Evolutionary conservation across 2,797 vertebrate genomes (phyloP), one percentile per base, ranked within the genome.

Genomic region (Parotocinclus haroldoi): DNA sequence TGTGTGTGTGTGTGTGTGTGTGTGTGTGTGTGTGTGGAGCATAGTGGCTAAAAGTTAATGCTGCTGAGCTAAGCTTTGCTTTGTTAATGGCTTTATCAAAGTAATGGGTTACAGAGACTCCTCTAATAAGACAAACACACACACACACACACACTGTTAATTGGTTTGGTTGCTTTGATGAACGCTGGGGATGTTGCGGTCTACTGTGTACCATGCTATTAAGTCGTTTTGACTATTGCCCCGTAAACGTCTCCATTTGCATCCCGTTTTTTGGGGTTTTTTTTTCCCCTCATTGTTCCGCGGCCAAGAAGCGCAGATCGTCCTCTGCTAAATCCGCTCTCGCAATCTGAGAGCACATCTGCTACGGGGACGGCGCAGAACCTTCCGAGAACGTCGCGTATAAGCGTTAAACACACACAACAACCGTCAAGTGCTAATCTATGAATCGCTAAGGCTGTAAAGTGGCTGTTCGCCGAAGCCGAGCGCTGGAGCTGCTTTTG

Each of bases 31-130:
- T 45, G 66, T 65, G 61, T 57, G 85, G 86, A 87, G 85, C 88
- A 84, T 73, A 86, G 84, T 80, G 86, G 87, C 84, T 81, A 88
- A 88, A 86, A 87, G 87, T 88, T 89, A 83, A 88, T 77, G 52
- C 40, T 69, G 59, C 60, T 69, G 48, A 48, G 44, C 45, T 62
- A 55, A 58, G 63, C 66, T 63, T 57, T 69, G 80, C 75, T 69
- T 48, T 49, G 46, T 61, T 76, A 68, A 80, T 72, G 64, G 80
- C 72, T 82, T 75, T 54, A 57, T 52, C 50, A 57, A 66, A 74
- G 70, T 87, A 88, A 89, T 87, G 72, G 82, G 81, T 85, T 76
- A 82, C 86, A 89, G 84, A 82, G 83, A 80, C 78, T 66, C 67
- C 60, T 73, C 55, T 51, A 71, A 65, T 59, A 71, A 68, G 50